Evolutionary conservation across 2,113 vertebrate genomes (phyloP).

Genomic region (Alligator mississippiensis): DNA sequence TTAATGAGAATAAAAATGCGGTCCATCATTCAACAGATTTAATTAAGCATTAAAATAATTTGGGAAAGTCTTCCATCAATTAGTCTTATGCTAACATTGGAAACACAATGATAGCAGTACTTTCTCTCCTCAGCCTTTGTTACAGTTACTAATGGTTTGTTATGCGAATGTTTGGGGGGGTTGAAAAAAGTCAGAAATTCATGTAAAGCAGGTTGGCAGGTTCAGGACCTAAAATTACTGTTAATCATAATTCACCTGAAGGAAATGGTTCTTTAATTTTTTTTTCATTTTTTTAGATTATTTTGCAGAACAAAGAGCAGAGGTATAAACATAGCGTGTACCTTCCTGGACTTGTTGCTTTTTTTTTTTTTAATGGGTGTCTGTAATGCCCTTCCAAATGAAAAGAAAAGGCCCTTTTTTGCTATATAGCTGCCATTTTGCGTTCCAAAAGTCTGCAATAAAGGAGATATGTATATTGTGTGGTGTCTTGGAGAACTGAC

Average conservation of each 20-base stretch:
- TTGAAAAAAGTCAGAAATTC: not conserved
- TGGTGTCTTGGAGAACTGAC: not conserved
- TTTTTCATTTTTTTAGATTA: not conserved
- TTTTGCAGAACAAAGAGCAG: not conserved
- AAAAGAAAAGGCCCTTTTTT: constrained; percentile 32
- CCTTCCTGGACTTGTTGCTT: not conserved
- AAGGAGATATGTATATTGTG: not conserved
- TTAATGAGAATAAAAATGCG: constrained; percentile 31
- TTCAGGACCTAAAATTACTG: not conserved
- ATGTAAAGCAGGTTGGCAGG: constrained; percentile 22
- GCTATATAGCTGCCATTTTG: not conserved
- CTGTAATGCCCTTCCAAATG: not conserved
- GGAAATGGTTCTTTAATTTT: not conserved
- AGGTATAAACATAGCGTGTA: not conserved
- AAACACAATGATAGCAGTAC: not conserved
- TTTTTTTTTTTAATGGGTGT: no score
- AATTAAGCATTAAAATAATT: constrained; percentile 23
- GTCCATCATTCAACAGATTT: constrained; percentile 16
- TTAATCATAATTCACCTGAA: not conserved
- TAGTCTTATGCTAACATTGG: not conserved
- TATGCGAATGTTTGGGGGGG: not conserved
- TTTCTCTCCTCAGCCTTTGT: constrained; percentile 1
- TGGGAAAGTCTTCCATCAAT: constrained; percentile 27
- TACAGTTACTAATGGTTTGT: not conserved
- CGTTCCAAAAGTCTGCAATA: constrained; percentile 21